phyloP scores from a whole-genome alignment of 2,888 invertebrate species.

The Morinoia aosen region DNA sequence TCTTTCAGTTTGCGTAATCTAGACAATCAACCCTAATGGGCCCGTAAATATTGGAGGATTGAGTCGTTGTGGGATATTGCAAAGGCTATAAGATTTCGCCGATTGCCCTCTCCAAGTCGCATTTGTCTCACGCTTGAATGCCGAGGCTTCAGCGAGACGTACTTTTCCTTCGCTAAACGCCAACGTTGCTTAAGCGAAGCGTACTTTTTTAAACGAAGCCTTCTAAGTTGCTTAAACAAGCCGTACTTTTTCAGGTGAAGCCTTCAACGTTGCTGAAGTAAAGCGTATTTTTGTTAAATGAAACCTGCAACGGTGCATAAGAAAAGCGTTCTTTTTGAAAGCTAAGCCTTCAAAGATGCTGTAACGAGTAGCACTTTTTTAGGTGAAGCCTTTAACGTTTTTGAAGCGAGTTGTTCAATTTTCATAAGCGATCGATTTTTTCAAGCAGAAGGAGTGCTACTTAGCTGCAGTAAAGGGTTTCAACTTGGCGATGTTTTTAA shows the following conservation, averaged over 20 bases:
- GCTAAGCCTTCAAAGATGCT: too few species aligned
- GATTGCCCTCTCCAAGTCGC: not conserved
- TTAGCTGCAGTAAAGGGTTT: too few species aligned
- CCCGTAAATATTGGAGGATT: conserved; percentile 47
- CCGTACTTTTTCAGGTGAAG: not conserved
- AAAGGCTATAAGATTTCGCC: conserved; percentile 26
- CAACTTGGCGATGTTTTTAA: too few species aligned
- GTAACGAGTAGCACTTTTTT: not conserved
- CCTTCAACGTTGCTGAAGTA: too few species aligned
- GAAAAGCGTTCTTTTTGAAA: too few species aligned
- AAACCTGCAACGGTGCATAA: too few species aligned
- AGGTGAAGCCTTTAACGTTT: not conserved
- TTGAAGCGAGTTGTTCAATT: too few species aligned
- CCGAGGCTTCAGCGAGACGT: not conserved
- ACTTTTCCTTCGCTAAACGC: not conserved
- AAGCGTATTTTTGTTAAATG: too few species aligned
- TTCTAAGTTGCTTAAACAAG: not conserved
- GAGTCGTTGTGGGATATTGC: conserved; percentile 42
- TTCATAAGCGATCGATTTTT: too few species aligned
- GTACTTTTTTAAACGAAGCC: not conserved
- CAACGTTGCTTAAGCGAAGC: not conserved
- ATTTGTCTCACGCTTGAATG: conserved; percentile 41
- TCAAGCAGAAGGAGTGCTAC: too few species aligned
- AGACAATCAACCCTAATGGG: conserved; percentile 35
- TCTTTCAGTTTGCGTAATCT: conserved; percentile 53